phyloP scores from a whole-genome alignment of 2,797 vertebrate species.

The Ceyx erithaca region DNA sequence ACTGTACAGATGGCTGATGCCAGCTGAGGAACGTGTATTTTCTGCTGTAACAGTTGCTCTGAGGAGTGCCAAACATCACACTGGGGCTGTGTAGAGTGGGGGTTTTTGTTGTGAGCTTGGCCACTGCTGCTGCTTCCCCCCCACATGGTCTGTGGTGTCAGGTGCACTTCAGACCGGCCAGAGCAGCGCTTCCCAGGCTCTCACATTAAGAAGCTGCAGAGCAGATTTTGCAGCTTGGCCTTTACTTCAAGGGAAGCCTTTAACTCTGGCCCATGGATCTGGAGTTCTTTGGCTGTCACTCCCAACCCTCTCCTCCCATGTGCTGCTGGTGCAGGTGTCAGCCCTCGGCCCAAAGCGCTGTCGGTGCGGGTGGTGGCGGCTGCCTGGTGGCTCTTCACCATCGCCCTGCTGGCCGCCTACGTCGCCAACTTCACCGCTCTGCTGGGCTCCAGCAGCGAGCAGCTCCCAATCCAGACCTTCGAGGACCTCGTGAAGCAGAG shows the following conservation, averaged over 20 bases:
- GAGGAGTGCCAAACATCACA: rapidly evolving
- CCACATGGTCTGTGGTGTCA: rapidly evolving
- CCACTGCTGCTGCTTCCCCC: rapidly evolving
- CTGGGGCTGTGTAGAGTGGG: neutral
- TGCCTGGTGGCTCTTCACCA: conserved; percentile 90
- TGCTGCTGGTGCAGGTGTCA: conserved; percentile 75
- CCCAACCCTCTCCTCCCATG: rapidly evolving
- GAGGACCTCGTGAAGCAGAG: conserved; percentile 90
- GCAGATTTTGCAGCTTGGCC: neutral
- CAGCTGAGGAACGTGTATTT: rapidly evolving
- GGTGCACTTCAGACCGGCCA: neutral
- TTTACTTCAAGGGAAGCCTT: neutral
- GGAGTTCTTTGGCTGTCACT: neutral
- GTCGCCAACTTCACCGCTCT: conserved; percentile 86
- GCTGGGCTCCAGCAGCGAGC: conserved; percentile 75
- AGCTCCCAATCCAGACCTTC: conserved; percentile 85
- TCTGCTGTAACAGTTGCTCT: neutral
- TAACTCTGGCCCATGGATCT: neutral
- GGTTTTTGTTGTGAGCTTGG: neutral
- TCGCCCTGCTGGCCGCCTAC: conserved; percentile 87
- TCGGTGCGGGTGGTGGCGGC: conserved; percentile 85
- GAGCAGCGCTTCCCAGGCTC: neutral
- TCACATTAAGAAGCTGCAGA: neutral
- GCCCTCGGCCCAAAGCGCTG: conserved; percentile 85
- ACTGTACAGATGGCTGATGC: neutral